Evolutionary conservation across 1,140 invertebrate genomes (phyloP).

Genomic region (Littorina saxatilis): DNA sequence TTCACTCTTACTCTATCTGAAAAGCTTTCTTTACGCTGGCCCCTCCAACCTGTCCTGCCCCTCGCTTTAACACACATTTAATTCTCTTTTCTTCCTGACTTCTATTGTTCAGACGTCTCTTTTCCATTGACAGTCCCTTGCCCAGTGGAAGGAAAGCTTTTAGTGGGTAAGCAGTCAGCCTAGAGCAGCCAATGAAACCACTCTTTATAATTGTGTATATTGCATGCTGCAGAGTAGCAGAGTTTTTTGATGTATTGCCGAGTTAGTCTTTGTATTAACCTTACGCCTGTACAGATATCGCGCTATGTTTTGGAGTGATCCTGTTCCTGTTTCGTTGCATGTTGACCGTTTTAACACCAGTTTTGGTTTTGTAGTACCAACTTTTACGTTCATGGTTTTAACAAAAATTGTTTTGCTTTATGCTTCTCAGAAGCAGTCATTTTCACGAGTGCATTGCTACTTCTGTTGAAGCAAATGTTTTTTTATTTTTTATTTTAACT

Average conservation of each 20-base stretch:
- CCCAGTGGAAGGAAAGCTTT: not conserved
- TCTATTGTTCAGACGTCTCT: not conserved
- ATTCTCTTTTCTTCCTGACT: not conserved
- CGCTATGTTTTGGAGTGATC: not conserved
- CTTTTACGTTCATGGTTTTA: too few species aligned
- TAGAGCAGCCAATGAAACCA: conserved; percentile 18
- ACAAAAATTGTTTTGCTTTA: too few species aligned
- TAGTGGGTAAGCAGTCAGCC: conserved; percentile 19
- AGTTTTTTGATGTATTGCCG: not conserved
- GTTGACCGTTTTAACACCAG: too few species aligned
- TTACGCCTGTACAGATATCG: not conserved
- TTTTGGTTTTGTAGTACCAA: too few species aligned
- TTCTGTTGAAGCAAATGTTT: too few species aligned
- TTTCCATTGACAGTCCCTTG: not conserved
- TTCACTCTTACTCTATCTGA: not conserved
- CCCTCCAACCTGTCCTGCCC: not conserved
- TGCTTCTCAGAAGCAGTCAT: too few species aligned
- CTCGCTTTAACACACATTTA: not conserved
- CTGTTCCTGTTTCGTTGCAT: not conserved
- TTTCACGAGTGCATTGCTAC: too few species aligned
- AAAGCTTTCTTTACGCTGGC: not conserved
- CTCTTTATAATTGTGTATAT: not conserved
- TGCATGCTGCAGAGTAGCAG: not conserved
- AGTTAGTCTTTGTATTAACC: not conserved
- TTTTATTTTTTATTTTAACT: too few species aligned